Conservation (phyloP, 2,888 invertebrate genomes). For the Cephalotes varians region DNA sequence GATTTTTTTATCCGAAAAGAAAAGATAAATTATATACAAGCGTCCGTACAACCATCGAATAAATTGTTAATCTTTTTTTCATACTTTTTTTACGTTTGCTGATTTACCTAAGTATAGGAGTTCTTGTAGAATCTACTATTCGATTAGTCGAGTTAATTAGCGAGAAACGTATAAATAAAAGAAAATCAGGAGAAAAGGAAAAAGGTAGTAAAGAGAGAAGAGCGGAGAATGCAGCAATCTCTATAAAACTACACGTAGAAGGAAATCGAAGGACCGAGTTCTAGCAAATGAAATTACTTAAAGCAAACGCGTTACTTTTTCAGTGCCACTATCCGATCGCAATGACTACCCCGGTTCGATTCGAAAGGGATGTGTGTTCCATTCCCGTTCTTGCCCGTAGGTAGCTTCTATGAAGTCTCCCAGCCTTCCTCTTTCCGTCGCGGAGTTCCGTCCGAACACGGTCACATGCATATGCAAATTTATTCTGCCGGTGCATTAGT, state of each 20-base stretch:
- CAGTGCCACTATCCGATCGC: slow-evolving; percentile 55
- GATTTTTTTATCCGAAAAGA: slow-evolving; percentile 16
- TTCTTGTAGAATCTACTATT: slow-evolving; percentile 1
- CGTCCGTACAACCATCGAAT: not conserved
- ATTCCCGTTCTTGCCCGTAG: slow-evolving; percentile 62
- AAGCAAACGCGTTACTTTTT: slow-evolving; percentile 55
- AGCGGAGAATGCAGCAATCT: slow-evolving; percentile 25
- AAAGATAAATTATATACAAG: slow-evolving; percentile 1
- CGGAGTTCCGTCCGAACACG: slow-evolving; percentile 76
- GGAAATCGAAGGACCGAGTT: slow-evolving; percentile 19
- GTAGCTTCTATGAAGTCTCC: slow-evolving; percentile 55
- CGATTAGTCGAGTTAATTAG: slow-evolving; percentile 44
- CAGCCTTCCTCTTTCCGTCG: slow-evolving; percentile 62
- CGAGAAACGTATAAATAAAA: slow-evolving; percentile 36
- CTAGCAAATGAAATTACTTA: slow-evolving; percentile 51
- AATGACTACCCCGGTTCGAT: slow-evolving; percentile 56
- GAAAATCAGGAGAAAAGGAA: not conserved
- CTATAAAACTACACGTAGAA: slow-evolving; percentile 46
- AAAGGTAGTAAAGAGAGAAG: not conserved
- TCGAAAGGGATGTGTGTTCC: slow-evolving; percentile 56
- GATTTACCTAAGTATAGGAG: not conserved
- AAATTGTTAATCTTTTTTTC: not conserved
- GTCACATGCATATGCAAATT: slow-evolving; percentile 85
- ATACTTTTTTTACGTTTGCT: not conserved
- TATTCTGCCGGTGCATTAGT: slow-evolving; percentile 82